phyloP scores from a whole-genome alignment of 2,797 vertebrate species.

The Malacoctenus gilli region DNA sequence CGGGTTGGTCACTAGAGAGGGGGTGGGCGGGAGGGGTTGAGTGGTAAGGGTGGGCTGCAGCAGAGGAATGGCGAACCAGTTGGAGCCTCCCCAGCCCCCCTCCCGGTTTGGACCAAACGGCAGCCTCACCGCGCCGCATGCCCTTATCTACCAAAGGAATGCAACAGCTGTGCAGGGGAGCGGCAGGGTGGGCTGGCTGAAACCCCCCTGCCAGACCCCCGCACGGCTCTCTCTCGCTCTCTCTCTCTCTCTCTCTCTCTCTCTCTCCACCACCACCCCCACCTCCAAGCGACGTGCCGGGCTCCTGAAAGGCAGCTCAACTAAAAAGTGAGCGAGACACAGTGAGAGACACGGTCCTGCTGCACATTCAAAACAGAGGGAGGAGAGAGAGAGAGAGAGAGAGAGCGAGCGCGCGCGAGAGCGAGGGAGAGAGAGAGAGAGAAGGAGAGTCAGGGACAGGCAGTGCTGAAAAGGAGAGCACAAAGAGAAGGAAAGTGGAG shows the following conservation, averaged over 20 bases:
- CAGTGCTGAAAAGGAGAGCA: constrained; percentile 80
- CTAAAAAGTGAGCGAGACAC: constrained; percentile 82
- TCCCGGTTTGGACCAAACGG: constrained; percentile 54
- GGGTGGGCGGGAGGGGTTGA: background rate
- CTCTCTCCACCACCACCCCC: constrained; percentile 14
- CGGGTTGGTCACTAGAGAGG: constrained; percentile 47
- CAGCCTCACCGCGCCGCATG: constrained; percentile 61
- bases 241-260: background rate
- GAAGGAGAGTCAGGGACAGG: constrained; percentile 73
- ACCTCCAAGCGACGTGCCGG: constrained; percentile 69
- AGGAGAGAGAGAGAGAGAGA: constrained; percentile 83
- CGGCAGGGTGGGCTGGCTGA: constrained; percentile 88
- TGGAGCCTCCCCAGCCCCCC: constrained; percentile 59
- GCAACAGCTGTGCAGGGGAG: constrained; percentile 84
- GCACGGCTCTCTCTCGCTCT: constrained; percentile 12
- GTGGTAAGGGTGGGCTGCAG: constrained; percentile 25
- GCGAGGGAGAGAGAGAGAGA: constrained; percentile 77
- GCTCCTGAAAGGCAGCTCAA: constrained; percentile 83
- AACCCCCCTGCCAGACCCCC: constrained; percentile 87
- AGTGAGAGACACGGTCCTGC: constrained; percentile 83
- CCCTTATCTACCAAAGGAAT: constrained; percentile 87
- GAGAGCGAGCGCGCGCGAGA: constrained; percentile 69
- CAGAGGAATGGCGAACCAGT: constrained; percentile 49
- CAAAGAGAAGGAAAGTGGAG: constrained; percentile 82
- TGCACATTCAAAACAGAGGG: constrained; percentile 76